Evolutionary conservation across 1,140 invertebrate genomes (phyloP).

Genomic region (Pentalonia nigronervosa): DNA sequence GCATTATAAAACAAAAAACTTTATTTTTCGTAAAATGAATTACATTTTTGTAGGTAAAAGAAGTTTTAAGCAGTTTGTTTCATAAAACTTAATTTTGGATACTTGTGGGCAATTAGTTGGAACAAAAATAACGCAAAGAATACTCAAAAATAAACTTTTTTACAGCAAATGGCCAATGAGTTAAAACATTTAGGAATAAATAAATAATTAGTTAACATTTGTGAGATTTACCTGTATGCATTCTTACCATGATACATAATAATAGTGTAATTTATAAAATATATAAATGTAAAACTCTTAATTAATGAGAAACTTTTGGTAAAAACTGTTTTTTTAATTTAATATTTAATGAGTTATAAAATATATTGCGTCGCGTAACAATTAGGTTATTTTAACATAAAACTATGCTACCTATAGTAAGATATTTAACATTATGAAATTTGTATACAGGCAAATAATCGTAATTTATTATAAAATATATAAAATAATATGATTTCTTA

Average conservation of each 20-base stretch:
- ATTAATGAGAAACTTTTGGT: no score
- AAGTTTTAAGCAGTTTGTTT: slow-evolving; percentile 10
- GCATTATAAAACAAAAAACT: not conserved
- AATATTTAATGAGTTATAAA: no score
- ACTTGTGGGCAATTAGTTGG: not conserved
- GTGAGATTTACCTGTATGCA: not conserved
- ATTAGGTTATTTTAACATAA: no score
- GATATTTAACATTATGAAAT: no score
- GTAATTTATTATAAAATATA: not conserved
- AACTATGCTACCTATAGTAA: no score
- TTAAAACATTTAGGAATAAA: not conserved
- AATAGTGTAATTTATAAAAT: not conserved
- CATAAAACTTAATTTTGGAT: not conserved
- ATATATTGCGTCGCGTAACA: no score
- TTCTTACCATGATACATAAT: not conserved
- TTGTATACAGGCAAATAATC: not conserved
- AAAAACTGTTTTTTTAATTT: no score
- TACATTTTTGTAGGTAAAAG: no score
- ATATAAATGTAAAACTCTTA: no score
- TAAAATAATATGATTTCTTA: not conserved
- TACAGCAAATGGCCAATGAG: not conserved
- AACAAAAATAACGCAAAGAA: not conserved
- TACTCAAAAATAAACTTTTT: not conserved
- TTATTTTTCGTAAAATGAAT: not conserved
- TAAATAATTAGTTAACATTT: not conserved